A percentile compares a stretch with the other conserved stretches of the same genome.
phyloP scores from a whole-genome alignment of 2,797 vertebrate species.

The Syndactyla subalaris region DNA sequence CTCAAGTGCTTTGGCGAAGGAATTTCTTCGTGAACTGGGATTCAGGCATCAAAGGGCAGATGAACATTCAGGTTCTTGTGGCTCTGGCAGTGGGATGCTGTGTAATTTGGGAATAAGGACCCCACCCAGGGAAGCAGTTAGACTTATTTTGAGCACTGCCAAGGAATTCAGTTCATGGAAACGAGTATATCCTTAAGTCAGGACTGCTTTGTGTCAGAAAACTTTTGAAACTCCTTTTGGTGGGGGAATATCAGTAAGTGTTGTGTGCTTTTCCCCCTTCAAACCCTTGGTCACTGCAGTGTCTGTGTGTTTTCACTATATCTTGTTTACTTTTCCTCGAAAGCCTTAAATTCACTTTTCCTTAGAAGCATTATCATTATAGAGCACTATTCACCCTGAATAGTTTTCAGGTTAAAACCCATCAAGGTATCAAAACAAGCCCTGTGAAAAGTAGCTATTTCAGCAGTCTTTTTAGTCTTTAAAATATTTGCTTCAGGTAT shows the following conservation, averaged over 20 bases:
- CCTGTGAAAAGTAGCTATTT: conserved; percentile 34
- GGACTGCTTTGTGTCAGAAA: not conserved
- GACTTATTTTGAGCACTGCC: not conserved
- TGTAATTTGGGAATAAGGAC: not conserved
- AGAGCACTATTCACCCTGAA: not conserved
- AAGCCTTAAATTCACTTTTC: conserved; percentile 11
- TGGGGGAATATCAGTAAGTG: not conserved
- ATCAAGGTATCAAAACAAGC: conserved; percentile 24
- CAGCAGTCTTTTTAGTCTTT: conserved; percentile 56
- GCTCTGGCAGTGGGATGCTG: not conserved
- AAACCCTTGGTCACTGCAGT: conserved; percentile 17
- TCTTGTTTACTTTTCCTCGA: not conserved
- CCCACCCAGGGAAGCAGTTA: not conserved
- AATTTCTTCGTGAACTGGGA: not conserved
- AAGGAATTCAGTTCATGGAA: not conserved
- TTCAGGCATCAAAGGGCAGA: not conserved
- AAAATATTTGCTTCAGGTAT: conserved; percentile 42
- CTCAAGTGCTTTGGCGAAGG: not conserved
- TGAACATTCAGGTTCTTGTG: not conserved
- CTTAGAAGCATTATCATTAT: conserved; percentile 14
- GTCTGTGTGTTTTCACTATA: rapidly evolving
- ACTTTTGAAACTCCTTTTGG: not conserved
- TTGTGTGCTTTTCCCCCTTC: not conserved
- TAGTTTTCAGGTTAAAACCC: conserved; percentile 30
- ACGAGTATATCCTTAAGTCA: not conserved